Evolutionary conservation across 2,113 vertebrate species (phyloP).

Genomic region (Gadus chalcogrammus): DNA sequence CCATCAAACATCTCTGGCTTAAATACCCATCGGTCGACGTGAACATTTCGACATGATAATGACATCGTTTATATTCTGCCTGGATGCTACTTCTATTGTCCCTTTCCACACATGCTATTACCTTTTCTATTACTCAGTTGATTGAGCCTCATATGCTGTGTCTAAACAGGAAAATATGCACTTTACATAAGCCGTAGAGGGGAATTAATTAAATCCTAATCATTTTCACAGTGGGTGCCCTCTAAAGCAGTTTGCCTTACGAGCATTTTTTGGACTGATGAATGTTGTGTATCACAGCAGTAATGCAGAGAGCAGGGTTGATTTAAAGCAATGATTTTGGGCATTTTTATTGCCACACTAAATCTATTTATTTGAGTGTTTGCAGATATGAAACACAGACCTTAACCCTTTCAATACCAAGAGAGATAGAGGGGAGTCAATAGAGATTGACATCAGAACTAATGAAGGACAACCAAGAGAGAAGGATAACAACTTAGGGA

Average conservation of each 20-base stretch:
- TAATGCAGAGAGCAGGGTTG: slow-evolving; percentile 5
- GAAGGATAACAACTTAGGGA: neutral
- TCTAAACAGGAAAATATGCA: slow-evolving; percentile 68
- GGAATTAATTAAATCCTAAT: slow-evolving; percentile 70
- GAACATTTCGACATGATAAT: slow-evolving; percentile 42
- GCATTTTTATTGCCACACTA: neutral
- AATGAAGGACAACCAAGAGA: neutral
- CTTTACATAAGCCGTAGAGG: slow-evolving; percentile 60
- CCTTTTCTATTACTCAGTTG: slow-evolving; percentile 69
- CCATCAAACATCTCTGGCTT: slow-evolving; percentile 21
- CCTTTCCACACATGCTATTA: slow-evolving; percentile 54
- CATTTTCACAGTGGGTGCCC: slow-evolving; percentile 61
- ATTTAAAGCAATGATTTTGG: slow-evolving; percentile 6
- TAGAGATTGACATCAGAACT: neutral
- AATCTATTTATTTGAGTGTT: slow-evolving; percentile 33
- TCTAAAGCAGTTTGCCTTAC: slow-evolving; percentile 59
- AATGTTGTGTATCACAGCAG: slow-evolving; percentile 29
- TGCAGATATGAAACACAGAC: slow-evolving; percentile 26
- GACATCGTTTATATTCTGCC: slow-evolving; percentile 52
- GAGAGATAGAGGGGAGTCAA: too few species aligned
- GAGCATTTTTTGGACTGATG: slow-evolving; percentile 23
- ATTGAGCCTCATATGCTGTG: slow-evolving; percentile 67
- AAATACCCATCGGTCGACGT: slow-evolving; percentile 17
- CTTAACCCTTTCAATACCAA: slow-evolving; percentile 43
- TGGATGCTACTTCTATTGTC: slow-evolving; percentile 51